Percentiles rank a stretch among this genome's conserved stretches.
Conservation (phyloP, 1,140 invertebrate species). For the Rhyacophila brunnea region DNA sequence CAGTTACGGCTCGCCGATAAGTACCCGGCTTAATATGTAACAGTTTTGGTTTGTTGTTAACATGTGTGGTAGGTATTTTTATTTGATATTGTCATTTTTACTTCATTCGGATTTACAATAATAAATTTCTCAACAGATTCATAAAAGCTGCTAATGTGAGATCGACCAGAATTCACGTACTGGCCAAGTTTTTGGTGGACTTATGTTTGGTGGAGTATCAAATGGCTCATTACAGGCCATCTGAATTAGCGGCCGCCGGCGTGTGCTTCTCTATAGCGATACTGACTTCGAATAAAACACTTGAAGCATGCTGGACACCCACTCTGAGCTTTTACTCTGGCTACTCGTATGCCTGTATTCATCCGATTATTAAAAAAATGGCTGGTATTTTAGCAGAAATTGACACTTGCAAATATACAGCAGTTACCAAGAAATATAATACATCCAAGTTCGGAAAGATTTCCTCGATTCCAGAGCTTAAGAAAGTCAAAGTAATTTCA, state of each 20-base stretch:
- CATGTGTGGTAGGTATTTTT: no score
- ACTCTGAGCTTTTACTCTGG: conserved; percentile 64
- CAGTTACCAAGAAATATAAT: conserved; percentile 63
- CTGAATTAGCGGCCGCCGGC: conserved; percentile 59
- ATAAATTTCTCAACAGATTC: conserved; percentile 46
- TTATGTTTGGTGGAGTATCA: conserved; percentile 80
- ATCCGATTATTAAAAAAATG: conserved; percentile 60
- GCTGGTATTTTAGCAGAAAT: conserved; percentile 58
- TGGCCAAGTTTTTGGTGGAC: conserved; percentile 94
- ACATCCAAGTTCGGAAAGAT: conserved; percentile 60
- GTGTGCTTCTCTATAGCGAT: conserved; percentile 56
- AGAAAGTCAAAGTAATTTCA: no score
- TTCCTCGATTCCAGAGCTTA: conserved; percentile 57
- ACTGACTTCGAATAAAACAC: conserved; percentile 44
- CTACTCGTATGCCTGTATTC: conserved; percentile 57
- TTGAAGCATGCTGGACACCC: conserved; percentile 58
- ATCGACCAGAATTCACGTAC: conserved; percentile 68
- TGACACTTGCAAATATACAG: conserved; percentile 59
- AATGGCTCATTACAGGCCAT: conserved; percentile 78
- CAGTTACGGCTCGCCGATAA: no score
- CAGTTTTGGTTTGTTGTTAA: no score
- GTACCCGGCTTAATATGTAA: no score
- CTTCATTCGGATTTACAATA: no score
- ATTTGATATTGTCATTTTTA: no score
- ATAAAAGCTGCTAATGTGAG: conserved; percentile 64